These are phyloP conservation scores for Entomyzon cyanotis DNA, from an alignment of 2,113 vertebrate genomes.

Conservation along the genomic window DNA sequence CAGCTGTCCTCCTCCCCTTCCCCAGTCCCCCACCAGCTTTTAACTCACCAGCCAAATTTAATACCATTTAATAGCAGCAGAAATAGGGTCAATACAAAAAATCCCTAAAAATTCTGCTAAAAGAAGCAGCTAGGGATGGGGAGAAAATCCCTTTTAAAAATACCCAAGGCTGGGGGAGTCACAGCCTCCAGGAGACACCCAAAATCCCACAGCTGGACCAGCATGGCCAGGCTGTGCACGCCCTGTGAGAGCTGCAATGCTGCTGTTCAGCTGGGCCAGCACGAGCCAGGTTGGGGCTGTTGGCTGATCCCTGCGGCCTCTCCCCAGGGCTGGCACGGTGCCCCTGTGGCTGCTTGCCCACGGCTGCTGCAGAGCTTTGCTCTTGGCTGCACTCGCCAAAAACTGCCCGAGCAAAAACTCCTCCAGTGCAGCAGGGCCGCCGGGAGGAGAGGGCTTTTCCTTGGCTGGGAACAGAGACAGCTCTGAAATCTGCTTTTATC, in stretches of 20 bases:
- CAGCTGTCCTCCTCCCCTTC: neutral
- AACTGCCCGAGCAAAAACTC: neutral
- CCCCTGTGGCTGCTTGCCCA: neutral
- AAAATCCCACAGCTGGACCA: neutral
- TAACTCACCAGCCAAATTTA: neutral
- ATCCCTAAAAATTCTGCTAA: neutral
- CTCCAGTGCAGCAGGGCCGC: neutral
- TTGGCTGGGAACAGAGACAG: neutral
- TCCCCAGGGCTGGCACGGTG: neutral
- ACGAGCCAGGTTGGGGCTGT: neutral
- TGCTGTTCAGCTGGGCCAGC: neutral
- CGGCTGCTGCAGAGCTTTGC: conserved; percentile 8
- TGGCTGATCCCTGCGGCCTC: neutral
- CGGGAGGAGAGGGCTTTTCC: neutral
- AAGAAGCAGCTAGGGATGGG: neutral
- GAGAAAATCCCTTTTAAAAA: neutral
- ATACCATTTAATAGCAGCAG: neutral
- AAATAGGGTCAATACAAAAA: neutral
- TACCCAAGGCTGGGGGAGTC: neutral
- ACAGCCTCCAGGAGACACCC: neutral
- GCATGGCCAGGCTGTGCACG: fast-evolving
- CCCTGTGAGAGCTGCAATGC: neutral
- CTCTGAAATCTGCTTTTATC: neutral
- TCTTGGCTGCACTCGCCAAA: neutral
- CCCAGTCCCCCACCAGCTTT: neutral